Base-by-base conservation (phyloP, 2,797 vertebrate species). In the Echeneis naucrates region DNA sequence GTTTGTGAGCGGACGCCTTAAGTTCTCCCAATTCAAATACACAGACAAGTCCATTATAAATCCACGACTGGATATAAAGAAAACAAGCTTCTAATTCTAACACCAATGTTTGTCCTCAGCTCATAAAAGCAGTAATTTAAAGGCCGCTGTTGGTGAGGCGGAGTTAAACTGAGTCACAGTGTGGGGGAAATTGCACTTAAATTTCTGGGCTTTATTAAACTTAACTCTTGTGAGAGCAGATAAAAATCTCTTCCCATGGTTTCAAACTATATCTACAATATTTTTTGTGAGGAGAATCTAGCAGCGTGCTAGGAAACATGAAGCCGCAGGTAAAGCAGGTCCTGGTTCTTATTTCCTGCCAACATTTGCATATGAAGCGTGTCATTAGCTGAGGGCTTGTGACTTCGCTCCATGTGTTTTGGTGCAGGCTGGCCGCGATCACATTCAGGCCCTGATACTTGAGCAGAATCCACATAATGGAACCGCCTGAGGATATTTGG, bases 401-500 rank as follows among this genome's bases (percentile, higher is more conserved):
- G 69, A 59, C 75, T 77, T 58, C 16, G 61, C 33, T 83, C 68
- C 76, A 76, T 62, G 77, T 83, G 83, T 70, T 89, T 81, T 53
- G 60, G 64, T 61, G 78, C 72, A 60, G 67, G 54, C 52, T 80
- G 80, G 72, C 80, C 24, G 77, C 64, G 48, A 66, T 82, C 63
- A 59, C 50, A 19, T 73, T 76, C 75, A 84, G 76, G 52, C 78
- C 56, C 47, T 68, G 90, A 89, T 75, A 89, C 81, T 76, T 68
- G 75, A 91, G 90, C 80, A 82, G 75, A 86, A 77, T 72, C 78
- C 68, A 56, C 81, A 84, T 65, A 68, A 68, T 83, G 76, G 75
- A 89, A 90, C n/a, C 0, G 88, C 92, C 90, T 81, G 79, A 21
- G 88, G 92, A 84, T 92, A 84, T 93, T 93, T 93, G 85, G 89